A percentile compares a stretch with the other conserved stretches of the same genome.
phyloP scores from a whole-genome alignment of 2,797 vertebrate species.

The Tolypeutes matacus region DNA sequence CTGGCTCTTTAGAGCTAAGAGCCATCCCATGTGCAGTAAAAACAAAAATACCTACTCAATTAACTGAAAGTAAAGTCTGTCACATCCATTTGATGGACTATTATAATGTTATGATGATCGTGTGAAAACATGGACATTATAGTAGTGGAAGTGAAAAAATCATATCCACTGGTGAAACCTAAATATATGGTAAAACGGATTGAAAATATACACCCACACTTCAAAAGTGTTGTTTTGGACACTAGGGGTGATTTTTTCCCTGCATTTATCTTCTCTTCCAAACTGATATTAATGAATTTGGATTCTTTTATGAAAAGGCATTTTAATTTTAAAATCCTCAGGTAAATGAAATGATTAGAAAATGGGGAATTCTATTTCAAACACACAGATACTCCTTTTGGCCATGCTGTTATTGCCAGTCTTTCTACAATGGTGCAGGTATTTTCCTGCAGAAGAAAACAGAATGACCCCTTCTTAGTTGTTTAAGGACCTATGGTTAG shows the following conservation, averaged over 20 bases:
- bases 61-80: background rate
- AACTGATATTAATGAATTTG: background rate
- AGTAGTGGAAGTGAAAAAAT: rapidly evolving
- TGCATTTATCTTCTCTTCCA: background rate
- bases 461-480: no score
- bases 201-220: background rate
- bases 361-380: background rate
- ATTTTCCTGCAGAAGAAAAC: background rate
- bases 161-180: rapidly evolving
- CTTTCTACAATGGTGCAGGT: rapidly evolving
- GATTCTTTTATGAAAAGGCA: background rate
- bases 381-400: background rate
- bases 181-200: rapidly evolving
- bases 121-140: rapidly evolving
- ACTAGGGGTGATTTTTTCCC: no score
- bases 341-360: background rate
- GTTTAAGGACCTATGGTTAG: background rate
- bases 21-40: background rate
- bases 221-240: background rate
- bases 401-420: rapidly evolving
- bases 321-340: background rate
- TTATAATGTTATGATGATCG: rapidly evolving
- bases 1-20: background rate
- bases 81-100: background rate
- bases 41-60: background rate